Evolutionary conservation across 2,797 vertebrate genomes (phyloP).

Genomic region (Micrastur ruficollis): DNA sequence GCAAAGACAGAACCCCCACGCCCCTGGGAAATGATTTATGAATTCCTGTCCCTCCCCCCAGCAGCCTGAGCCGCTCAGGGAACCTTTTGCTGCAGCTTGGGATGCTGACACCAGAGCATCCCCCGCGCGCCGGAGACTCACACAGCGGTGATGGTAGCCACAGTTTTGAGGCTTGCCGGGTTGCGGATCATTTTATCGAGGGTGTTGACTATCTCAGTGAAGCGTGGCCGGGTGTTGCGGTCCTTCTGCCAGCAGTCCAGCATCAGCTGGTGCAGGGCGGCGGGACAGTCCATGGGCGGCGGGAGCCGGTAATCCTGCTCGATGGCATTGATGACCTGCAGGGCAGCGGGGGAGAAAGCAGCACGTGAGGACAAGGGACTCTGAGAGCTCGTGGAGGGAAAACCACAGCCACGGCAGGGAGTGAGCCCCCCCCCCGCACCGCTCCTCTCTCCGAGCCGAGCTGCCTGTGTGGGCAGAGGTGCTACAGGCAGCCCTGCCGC

Average conservation of each 20-base stretch:
- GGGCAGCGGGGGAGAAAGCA: neutral
- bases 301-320: conserved; percentile 98
- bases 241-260: conserved; percentile 99
- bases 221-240: conserved; percentile 93
- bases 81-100: rapidly evolving
- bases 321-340: conserved; percentile 95
- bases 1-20: neutral
- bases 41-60: neutral
- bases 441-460: neutral
- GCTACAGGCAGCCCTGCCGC: neutral
- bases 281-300: conserved; percentile 97
- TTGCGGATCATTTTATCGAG: conserved; percentile 99
- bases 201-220: conserved; percentile 94
- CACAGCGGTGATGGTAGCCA: conserved; percentile 97
- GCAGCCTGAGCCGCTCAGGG: rapidly evolving
- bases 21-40: rapidly evolving
- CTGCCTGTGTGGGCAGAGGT: neutral
- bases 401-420: neutral
- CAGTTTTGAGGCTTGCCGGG: conserved; percentile 95
- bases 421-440: neutral
- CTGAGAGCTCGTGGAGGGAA: rapidly evolving
- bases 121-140: conserved; percentile 66
- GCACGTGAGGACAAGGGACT: neutral
- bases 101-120: neutral
- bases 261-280: conserved; percentile 96